Base-by-base conservation (phyloP, 2,888 invertebrate genomes). In the Morpho deidamia region DNA sequence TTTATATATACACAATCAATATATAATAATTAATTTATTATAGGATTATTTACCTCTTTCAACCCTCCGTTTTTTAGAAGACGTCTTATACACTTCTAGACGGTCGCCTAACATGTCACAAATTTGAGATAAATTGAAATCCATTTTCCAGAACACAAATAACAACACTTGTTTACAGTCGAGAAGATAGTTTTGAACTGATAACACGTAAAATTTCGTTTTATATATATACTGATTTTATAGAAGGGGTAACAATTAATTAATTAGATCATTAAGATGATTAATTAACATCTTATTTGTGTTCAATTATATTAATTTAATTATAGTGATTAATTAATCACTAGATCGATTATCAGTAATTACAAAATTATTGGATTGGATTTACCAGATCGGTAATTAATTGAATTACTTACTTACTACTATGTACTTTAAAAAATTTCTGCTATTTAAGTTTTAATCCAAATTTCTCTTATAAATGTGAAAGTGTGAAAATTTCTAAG, bases 101-200 rank as follows among this genome's bases (percentile, higher is more conserved):
- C 50, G 49, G 7, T 56, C 56, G 8, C 46, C 50, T 10, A 56
- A 46, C 56, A 53, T 46, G 23, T 38, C 45, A 14, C 56, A 56
- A 41, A 56, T 56, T 23, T 45, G 48, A 5, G 53, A 46, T 8
- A 56, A n/a, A 44, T 48, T 52, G 1, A 52, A 56, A 38, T 55
- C 46, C 47, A 55, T 51, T 40, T 42, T 39, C 11, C 37, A 23
- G 32, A 40, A 12, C n/a, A 11, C 4, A 42, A 40, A 8, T 33
- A 11, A 12, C 14, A 10, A 14, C 9, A 35, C 41, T 35, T 42
- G 23, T 11, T 41, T 11, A n/a, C 34, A 10, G 4, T 11, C 23
- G 42, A 49, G 34, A 41, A 23, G 23, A 35, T 11, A 42, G 11
- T 37, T 35, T 35, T 8, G 42, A 8, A 49, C 49, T 49, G 23